Base-by-base conservation (phyloP, 2,797 vertebrate genomes). In the Fundulus diaphanus region DNA sequence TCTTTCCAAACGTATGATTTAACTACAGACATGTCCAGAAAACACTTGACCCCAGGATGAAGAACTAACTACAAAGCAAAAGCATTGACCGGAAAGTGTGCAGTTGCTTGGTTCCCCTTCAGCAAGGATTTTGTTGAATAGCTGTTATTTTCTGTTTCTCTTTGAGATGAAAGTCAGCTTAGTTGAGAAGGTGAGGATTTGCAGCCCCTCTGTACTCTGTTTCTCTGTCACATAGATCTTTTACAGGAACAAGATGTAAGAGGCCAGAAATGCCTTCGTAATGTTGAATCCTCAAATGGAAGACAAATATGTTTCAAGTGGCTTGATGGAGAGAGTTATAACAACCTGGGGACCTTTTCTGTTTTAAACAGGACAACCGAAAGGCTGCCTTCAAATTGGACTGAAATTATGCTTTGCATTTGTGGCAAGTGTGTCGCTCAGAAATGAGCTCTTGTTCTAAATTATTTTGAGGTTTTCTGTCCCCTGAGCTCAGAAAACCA, bases 381-480 rank as follows among this genome's bases (percentile, higher is more conserved):
- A 57, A 48, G 24, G 24, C 40, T 15, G 70, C 77, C 75, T 87
- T 81, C 71, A 85, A 82, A 85, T 80, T 77, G 71, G 51, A 81
- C 31, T 56, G 46, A 85, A 72, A 79, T 78, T 48, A 51, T 9
- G 0, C 37, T 70, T 83, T 77, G 54, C n/a, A 70, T 86, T 79
- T 83, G 72, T 82, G 85, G 80, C 70, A 74, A 76, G 76, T 59
- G 54, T 80, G 79, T 59, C 69, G 66, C 65, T 76, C 69, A 90
- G 76, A 88, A 46, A 59, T 27, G 57, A 86, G 68, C 59, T 70
- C 76, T 81, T 90, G 78, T 80, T 87, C 74, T 86, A 70, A 85
- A 91, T 92, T 85, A 89, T 92, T 88, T 90, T 81, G 85, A 82
- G 81, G 72, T 78, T 85, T 78, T 44, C 77, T 81, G 71, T 80